phyloP scores from a whole-genome alignment of 2,113 vertebrate genomes.

The Sebastes schlegelii region DNA sequence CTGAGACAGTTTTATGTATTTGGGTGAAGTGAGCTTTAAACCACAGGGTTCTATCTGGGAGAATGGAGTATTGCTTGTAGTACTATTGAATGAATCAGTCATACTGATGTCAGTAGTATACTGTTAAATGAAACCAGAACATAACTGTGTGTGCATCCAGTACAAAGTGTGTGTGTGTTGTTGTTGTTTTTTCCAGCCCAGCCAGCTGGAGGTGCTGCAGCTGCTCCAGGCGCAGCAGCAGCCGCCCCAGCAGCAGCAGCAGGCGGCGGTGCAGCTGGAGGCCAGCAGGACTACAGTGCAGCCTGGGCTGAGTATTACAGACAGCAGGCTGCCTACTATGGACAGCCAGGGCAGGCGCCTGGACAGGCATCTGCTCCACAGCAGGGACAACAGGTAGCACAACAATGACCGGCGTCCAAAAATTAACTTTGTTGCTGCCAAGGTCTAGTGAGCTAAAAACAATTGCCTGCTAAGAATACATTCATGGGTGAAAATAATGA shows the following conservation, averaged over 20 bases:
- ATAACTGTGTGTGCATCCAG: not conserved
- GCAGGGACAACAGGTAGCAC: slow-evolving; percentile 90
- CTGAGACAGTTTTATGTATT: not conserved
- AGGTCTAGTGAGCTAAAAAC: not conserved
- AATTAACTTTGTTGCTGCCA: not conserved
- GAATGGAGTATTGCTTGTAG: not conserved
- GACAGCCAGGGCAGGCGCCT: slow-evolving; percentile 85
- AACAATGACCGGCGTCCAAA: not conserved
- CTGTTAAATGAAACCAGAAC: not conserved
- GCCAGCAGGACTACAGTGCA: slow-evolving; percentile 91
- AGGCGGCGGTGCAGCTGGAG: slow-evolving; percentile 86
- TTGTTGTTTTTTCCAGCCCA: slow-evolving; percentile 72
- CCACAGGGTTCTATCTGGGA: not conserved
- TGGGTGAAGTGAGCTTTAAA: not conserved
- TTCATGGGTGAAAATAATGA: not conserved
- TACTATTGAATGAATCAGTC: not conserved
- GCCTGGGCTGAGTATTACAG: slow-evolving; percentile 96
- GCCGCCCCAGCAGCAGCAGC: slow-evolving; percentile 79
- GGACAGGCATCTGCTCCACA: slow-evolving; percentile 87
- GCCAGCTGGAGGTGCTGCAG: slow-evolving; percentile 77
- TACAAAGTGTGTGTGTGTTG: not conserved
- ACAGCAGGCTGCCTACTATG: slow-evolving; percentile 94
- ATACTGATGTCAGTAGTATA: not conserved
- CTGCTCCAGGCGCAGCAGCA: slow-evolving; percentile 58
- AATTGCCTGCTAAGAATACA: not conserved